Percentiles rank a stretch among this genome's conserved stretches.
phyloP scores from a whole-genome alignment of 2,113 vertebrate genomes.

The Sinocyclocheilus grahami region DNA sequence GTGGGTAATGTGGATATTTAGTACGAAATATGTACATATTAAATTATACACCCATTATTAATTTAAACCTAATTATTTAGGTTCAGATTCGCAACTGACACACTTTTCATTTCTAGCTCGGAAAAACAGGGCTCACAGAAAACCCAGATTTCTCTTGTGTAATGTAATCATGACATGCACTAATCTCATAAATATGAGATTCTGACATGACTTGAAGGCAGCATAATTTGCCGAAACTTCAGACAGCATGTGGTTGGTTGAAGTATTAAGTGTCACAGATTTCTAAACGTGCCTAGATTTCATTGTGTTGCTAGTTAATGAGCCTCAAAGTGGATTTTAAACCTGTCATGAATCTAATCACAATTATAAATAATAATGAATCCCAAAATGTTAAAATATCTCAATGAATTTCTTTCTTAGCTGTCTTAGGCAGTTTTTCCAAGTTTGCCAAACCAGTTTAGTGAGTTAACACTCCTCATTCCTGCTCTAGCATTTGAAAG shows the following conservation, averaged over 20 bases:
- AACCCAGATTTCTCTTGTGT: not conserved
- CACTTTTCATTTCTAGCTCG: no score
- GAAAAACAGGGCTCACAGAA: not conserved
- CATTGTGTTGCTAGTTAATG: not conserved
- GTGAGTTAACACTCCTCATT: slow-evolving; percentile 27
- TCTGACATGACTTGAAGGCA: not conserved
- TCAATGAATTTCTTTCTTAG: slow-evolving; percentile 24
- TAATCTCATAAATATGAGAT: not conserved
- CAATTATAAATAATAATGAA: not conserved
- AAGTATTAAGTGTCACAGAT: not conserved
- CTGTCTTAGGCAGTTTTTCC: slow-evolving; percentile 55
- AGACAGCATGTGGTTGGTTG: not conserved
- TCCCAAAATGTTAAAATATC: not conserved
- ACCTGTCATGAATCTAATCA: not conserved
- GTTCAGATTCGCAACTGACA: no score
- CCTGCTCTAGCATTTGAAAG: not conserved
- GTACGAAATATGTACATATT: no score
- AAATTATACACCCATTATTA: no score
- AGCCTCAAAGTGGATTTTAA: not conserved
- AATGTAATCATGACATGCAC: not conserved
- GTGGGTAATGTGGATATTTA: no score
- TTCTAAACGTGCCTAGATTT: not conserved
- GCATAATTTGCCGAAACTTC: not conserved
- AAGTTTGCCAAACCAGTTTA: slow-evolving; percentile 50
- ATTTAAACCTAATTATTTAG: no score